These are phyloP conservation scores for Anastrepha obliqua DNA, from an alignment of 1,140 invertebrate genomes.

Conservation along the genomic window DNA sequence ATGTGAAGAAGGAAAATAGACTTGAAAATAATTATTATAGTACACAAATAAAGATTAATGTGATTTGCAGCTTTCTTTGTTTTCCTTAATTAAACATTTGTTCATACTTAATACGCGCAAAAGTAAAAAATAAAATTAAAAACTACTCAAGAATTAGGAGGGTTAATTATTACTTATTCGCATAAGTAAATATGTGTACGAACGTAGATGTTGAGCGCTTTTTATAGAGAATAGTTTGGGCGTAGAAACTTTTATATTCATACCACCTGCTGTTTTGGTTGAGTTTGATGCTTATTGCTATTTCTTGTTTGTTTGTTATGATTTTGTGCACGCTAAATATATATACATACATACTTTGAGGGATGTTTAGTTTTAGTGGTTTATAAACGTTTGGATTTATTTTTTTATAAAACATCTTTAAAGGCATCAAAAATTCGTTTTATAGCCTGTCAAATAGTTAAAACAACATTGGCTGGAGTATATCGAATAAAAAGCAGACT, in stretches of 20 bases:
- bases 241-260: conserved; percentile 12
- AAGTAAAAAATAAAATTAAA: not conserved
- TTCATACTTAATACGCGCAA: not conserved
- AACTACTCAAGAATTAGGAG: not conserved
- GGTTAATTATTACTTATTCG: not conserved
- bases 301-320: too few relatives aligned
- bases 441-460: too few relatives aligned
- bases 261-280: not conserved
- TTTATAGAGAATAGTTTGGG: not conserved
- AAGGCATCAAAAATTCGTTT: too few relatives aligned
- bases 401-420: too few relatives aligned
- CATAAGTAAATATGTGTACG: not conserved
- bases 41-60: not conserved
- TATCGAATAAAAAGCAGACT: too few relatives aligned
- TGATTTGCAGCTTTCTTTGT: conserved; percentile 35
- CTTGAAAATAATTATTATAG: not conserved
- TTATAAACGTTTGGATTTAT: too few relatives aligned
- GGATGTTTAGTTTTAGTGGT: too few relatives aligned
- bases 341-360: too few relatives aligned
- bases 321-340: too few relatives aligned
- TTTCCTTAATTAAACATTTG: not conserved
- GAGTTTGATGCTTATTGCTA: not conserved
- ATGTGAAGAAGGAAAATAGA: conserved; percentile 4
- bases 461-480: too few relatives aligned
- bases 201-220: not conserved